A percentile compares a stretch with the other conserved stretches of the same genome.
These are phyloP conservation scores for Harpagifer antarcticus DNA, from an alignment of 2,797 vertebrate genomes.

Conservation along the genomic window DNA sequence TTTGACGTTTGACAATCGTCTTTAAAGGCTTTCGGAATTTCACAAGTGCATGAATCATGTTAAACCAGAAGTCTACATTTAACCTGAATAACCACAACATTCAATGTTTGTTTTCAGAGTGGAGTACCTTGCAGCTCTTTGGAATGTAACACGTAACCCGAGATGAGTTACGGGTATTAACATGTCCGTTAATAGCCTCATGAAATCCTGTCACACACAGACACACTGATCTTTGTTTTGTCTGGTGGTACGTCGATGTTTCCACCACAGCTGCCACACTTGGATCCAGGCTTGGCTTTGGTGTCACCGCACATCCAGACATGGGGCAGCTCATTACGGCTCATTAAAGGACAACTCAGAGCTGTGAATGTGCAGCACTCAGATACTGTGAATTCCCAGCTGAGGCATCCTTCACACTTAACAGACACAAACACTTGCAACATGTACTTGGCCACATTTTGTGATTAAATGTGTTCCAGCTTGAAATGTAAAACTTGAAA, in stretches of 20 bases:
- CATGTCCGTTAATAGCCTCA: slow-evolving; percentile 73
- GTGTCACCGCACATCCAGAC: slow-evolving; percentile 37
- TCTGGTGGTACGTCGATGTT: slow-evolving; percentile 41
- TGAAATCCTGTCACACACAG: slow-evolving; percentile 38
- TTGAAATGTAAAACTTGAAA: not conserved
- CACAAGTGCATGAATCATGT: not conserved
- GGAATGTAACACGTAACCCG: slow-evolving; percentile 9
- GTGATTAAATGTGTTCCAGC: not conserved
- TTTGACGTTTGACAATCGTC: not conserved
- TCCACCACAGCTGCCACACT: slow-evolving; percentile 62
- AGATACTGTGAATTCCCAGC: slow-evolving; percentile 10
- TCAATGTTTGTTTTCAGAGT: not conserved
- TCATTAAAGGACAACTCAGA: slow-evolving; percentile 46
- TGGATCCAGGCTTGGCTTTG: not conserved
- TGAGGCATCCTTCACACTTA: slow-evolving; percentile 4
- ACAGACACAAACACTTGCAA: not conserved
- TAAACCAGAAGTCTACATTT: not conserved
- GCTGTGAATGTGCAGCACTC: slow-evolving; percentile 14
- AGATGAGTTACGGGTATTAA: slow-evolving; percentile 48
- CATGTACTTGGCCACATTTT: not conserved
- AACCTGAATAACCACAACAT: not conserved
- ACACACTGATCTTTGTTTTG: slow-evolving; percentile 31
- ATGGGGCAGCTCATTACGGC: slow-evolving; percentile 45
- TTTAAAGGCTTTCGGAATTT: not conserved
- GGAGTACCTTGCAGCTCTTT: not conserved